Base-by-base conservation (phyloP, 1,140 invertebrate genomes). In the Trichomalopsis sarcophagae region DNA sequence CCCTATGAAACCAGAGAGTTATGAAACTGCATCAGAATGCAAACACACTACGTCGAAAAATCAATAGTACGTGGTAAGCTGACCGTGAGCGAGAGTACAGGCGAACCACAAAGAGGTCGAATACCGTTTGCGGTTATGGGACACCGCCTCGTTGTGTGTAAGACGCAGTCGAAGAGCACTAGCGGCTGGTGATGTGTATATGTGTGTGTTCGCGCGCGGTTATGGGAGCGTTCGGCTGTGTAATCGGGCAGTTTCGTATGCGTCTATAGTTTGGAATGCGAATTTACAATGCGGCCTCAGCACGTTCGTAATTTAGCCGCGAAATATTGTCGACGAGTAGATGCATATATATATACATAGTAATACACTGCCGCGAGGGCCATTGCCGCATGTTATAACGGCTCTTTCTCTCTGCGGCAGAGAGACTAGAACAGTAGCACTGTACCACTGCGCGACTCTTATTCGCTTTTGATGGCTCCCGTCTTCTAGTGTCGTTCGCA, bases 271-370 rank as follows among this genome's bases (percentile, higher is more conserved):
- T 87, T 82, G 77, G 80, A 89, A 85, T 79, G 83, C 30, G 11
- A 83, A 88, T 90, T 90, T 89, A 87, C 89, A 87, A 86, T 86
- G 81, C 84, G 85, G 86, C 79, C 50, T n/a, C n/a, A 68, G 55
- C 82, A 80, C 85, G 84, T 86, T 84, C 44, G 21, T 90, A 89
- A 88, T 89, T 90, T 87, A 87, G 21, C 82, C 69, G 80, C 74
- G 75, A 89, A 89, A 87, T 84, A 82, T 78, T 85, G 80, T 33
- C 76, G 40, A 44, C 40, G 40, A 44, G 9, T 0, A 10, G 9
- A 10, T 36, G 40, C 1, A 10, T 44, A 44, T 47, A 68, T 68
- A 79, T 27, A 30, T 17, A 66, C 21, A 23, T 66, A 66, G 17
- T 66, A 17, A 40, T 40, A 40, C 7, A 40, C 40, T 40, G 40